phyloP scores from a whole-genome alignment of 1,140 invertebrate genomes.

The Cydia amplana region DNA sequence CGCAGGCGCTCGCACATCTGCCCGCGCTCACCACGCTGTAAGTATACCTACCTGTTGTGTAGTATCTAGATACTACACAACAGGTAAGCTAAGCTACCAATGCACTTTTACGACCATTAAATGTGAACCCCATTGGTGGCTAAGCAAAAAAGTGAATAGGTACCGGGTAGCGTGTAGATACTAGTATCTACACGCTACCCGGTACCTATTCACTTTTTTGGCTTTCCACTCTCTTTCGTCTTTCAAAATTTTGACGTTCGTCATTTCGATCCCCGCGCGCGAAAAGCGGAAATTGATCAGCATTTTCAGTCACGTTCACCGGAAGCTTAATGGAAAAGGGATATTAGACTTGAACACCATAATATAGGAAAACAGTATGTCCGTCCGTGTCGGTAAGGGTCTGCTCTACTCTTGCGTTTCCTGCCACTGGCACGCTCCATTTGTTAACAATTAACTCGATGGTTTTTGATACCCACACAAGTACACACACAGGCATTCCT shows the following conservation, averaged over 20 bases:
- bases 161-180: no score
- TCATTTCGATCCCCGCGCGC: background rate
- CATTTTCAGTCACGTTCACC: background rate
- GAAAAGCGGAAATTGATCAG: conserved; percentile 12
- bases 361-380: background rate
- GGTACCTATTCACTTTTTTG: no score
- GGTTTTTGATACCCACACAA: no score
- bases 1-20: conserved; percentile 57
- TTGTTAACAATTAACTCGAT: background rate
- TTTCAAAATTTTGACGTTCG: background rate
- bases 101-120: no score
- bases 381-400: background rate
- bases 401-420: background rate
- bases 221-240: no score
- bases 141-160: no score
- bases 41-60: no score
- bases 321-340: conserved; percentile 31
- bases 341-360: background rate
- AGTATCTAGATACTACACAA: no score
- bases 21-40: conserved; percentile 60
- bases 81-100: no score
- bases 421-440: background rate
- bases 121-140: no score
- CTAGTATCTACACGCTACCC: no score
- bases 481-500: no score